Evolutionary conservation across 2,888 invertebrate species (phyloP), one percentile per base, ranked within the genome.

Genomic region (Drosophila niveifrons): DNA sequence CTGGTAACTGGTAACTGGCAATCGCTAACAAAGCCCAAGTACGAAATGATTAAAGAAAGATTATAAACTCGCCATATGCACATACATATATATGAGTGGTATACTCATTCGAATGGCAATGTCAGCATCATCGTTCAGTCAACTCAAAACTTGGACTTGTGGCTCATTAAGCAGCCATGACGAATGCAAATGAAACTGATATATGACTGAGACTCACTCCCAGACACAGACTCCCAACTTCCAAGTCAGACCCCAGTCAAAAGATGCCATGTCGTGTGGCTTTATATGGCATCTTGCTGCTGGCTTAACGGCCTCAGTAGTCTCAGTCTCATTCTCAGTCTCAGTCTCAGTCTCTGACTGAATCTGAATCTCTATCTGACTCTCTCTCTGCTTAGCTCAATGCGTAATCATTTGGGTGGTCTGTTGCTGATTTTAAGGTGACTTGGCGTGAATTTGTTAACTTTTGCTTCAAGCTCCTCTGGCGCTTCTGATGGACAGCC

Each of bases 391-490:
- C 13, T 28, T 36, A 34, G 80, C 56, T 56, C 57, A 34, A 52
- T 68, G 77, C 59, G 50, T 69, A 74, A 72, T 75, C 78, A 57
- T 65, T 78, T 91, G 91, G 91, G 90, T 90, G 90, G 90, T 90
- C 91, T 72, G 53, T 70, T 73, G 89, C 89, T 89, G 89, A 79
- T 80, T 79, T 81, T 68, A 68, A 84, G 82, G 82, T 91, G 90
- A 80, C 82, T 83, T 90, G 91, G 91, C 91, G 91, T 91, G 91
- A 91, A 91, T 91, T 91, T 91, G 91, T 91, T 90, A 91, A 91
- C 90, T 91, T 91, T 87, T 86, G 84, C 88, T 88, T 47, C 63
- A 28, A 65, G 63, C 66, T 83, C 79, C 80, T 77, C 47, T 72
- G 77, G 76, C 72, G 68, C 77, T 79, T 80, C 72, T 66, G 70